Conservation (phyloP, 2,888 invertebrate species). For the Nezara viridula region DNA sequence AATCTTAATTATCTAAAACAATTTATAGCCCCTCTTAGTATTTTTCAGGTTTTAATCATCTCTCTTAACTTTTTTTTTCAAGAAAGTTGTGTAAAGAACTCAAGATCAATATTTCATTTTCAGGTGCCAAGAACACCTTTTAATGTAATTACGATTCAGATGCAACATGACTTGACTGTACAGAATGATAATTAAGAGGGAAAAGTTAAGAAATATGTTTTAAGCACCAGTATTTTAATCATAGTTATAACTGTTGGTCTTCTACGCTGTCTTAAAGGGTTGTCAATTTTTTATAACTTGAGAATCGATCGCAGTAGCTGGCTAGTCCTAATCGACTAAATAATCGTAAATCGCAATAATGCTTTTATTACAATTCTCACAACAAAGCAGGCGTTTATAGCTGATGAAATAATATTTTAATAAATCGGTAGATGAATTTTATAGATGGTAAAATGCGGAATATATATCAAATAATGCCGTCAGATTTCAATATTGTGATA, state of each 20-base stretch:
- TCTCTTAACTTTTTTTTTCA: not conserved
- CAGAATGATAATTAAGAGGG: not conserved
- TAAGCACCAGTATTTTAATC: no score
- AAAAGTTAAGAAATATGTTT: no score
- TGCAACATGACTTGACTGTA: not conserved
- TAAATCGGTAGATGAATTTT: not conserved
- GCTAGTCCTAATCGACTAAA: not conserved
- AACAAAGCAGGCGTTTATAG: not conserved
- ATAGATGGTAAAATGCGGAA: not conserved
- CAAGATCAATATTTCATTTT: constrained; percentile 10
- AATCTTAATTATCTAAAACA: constrained; percentile 30
- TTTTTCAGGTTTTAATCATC: constrained; percentile 7
- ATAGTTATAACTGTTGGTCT: no score
- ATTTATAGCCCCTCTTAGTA: not conserved
- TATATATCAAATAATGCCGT: not conserved
- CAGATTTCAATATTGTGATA: no score
- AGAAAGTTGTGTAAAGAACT: not conserved
- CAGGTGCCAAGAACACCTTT: not conserved
- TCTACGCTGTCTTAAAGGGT: no score
- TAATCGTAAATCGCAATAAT: not conserved
- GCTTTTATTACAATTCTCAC: not conserved
- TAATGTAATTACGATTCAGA: not conserved
- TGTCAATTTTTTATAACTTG: not conserved
- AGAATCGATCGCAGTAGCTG: not conserved
- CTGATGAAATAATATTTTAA: not conserved